Base-by-base conservation (phyloP, 2,113 vertebrate species). In the Platysteira castanea region DNA sequence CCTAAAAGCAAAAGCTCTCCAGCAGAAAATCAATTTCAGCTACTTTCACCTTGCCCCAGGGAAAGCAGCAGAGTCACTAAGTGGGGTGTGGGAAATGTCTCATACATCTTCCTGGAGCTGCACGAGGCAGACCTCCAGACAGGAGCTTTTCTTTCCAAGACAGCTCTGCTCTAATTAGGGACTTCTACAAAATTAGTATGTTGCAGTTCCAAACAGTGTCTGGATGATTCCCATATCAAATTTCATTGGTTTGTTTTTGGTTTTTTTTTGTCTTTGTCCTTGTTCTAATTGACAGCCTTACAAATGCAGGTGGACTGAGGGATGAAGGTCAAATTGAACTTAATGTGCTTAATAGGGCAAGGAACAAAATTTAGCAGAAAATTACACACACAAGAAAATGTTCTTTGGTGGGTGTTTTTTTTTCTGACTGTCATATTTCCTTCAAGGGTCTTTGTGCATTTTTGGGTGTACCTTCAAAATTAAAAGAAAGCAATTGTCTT, bases 21-120 rank as follows among this genome's bases (percentile, higher is more conserved):
- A 96, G 86, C 86, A 96, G 93, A 95, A 97, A 96, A 97, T 96
- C 96, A 96, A 97, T 96, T 97, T 96, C 96, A 96, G 90, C 92
- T 95, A 39, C 93, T 96, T 92, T 95, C 92, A 89, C 92, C 88
- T 96, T 87, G 95, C 95, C 95, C 95, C 92, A 93, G 96, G 96
- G 96, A 96, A 90, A 95, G 92, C 93, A 94, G 69, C 64, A 93
- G 76, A 94, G 83, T 78, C 71, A 84, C 85, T 74, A 64, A 92
- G 95, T 60, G 71, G 71, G 64, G 76, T 94, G 76, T 95, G 95
- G 96, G 93, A 92, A 94, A 90, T 42, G 76, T 69, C 95, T 96
- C 76, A 49, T 81, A 57, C 87, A 74, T 90, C 88, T 95, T 97
- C 64, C 88, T 84, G 83, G 80, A 92, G 64, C 68, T 68, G 86